Percentiles rank a stretch among this genome's conserved stretches.
Evolutionary conservation across 2,113 vertebrate species (phyloP).

Genomic region (Ctenodactylus gundi): DNA sequence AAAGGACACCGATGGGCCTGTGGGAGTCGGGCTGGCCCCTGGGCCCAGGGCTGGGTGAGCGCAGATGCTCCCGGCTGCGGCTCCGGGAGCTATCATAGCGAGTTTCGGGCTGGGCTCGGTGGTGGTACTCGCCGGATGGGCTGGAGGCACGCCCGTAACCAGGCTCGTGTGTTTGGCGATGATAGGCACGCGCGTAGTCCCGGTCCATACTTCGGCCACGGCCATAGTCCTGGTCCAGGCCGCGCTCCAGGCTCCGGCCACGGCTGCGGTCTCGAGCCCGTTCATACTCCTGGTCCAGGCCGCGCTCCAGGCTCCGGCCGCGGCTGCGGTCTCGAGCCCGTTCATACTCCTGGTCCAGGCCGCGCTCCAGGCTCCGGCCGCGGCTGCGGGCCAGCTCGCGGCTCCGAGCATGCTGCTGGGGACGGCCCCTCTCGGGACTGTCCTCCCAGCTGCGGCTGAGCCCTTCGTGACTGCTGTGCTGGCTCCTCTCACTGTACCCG

Average conservation of each 20-base stretch:
- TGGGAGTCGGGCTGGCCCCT: slow-evolving; percentile 67
- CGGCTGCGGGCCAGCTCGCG: slow-evolving; percentile 73
- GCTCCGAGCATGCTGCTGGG: slow-evolving; percentile 82
- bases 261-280: slow-evolving; percentile 85
- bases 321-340: slow-evolving; percentile 84
- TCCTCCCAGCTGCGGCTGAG: slow-evolving; percentile 88
- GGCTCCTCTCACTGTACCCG: slow-evolving; percentile 88
- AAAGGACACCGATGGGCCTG: slow-evolving; percentile 90
- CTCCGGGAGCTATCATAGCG: slow-evolving; percentile 66
- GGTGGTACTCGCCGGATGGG: slow-evolving; percentile 79
- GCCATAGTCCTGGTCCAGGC: slow-evolving; percentile 77
- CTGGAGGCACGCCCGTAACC: slow-evolving; percentile 81
- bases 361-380: slow-evolving; percentile 81
- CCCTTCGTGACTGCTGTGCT: slow-evolving; percentile 84
- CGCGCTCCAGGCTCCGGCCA: slow-evolving; percentile 82
- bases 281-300: slow-evolving; percentile 78
- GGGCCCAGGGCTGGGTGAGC: slow-evolving; percentile 77
- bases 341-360: slow-evolving; percentile 78
- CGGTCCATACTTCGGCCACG: slow-evolving; percentile 82
- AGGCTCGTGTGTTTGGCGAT: slow-evolving; percentile 54
- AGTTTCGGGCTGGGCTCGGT: slow-evolving; percentile 76
- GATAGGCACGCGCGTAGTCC: slow-evolving; percentile 70
- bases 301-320: slow-evolving; percentile 83
- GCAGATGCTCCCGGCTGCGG: slow-evolving; percentile 87
- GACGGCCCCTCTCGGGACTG: slow-evolving; percentile 83